Percentiles rank a stretch among this genome's conserved stretches.
Evolutionary conservation across 2,888 invertebrate species (phyloP).

Genomic region (Drosophila siamana): DNA sequence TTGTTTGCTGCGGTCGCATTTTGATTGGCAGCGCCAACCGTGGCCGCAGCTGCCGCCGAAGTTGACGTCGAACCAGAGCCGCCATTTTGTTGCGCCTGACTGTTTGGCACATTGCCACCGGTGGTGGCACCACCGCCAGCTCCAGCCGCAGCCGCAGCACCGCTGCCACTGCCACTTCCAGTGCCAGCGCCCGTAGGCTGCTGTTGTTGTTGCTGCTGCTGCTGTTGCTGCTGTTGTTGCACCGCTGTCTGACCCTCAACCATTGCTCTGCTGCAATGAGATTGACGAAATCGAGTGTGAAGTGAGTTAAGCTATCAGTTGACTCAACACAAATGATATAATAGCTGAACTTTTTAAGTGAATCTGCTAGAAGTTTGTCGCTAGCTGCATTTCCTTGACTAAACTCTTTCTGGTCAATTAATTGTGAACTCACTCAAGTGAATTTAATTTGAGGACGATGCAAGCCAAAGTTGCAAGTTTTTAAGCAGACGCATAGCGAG

Average conservation of each 20-base stretch:
- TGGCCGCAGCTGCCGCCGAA: conserved; percentile 40
- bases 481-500: too few species aligned
- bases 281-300: background rate
- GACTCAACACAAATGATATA: background rate
- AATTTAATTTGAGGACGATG: too few species aligned
- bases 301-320: background rate
- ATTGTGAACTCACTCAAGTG: too few species aligned
- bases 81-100: conserved; percentile 88
- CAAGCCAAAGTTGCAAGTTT: too few species aligned
- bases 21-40: conserved; percentile 37
- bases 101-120: conserved; percentile 65
- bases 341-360: background rate
- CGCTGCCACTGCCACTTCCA: conserved; percentile 12
- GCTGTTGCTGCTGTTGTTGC: conserved; percentile 86
- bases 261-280: conserved; percentile 55
- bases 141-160: conserved; percentile 30
- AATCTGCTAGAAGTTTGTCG: background rate
- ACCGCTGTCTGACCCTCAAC: conserved; percentile 90
- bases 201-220: conserved; percentile 66
- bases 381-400: background rate
- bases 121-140: conserved; percentile 40
- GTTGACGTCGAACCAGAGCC: conserved; percentile 60
- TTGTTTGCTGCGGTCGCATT: conserved; percentile 84
- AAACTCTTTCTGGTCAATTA: too few species aligned
- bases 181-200: conserved; percentile 62